These are phyloP conservation scores for Hoplostethus mediterraneus DNA, from an alignment of 2,797 vertebrate species.

Conservation along the genomic window DNA sequence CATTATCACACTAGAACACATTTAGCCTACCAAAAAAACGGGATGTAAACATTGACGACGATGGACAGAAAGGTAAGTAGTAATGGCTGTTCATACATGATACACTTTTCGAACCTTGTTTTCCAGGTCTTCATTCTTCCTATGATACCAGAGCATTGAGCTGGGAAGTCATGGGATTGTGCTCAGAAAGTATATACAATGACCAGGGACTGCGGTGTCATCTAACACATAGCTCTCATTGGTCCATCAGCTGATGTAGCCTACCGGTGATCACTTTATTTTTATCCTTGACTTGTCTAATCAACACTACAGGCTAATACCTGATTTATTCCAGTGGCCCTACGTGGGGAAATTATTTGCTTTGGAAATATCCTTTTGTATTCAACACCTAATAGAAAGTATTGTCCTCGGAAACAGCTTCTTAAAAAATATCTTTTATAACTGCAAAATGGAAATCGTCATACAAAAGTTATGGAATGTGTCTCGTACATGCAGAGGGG, in stretches of 20 bases:
- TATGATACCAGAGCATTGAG: neutral
- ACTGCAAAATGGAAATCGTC: neutral
- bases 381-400: neutral
- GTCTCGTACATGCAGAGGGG: neutral
- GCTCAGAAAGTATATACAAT: conserved; percentile 4
- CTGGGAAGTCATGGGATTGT: conserved; percentile 19
- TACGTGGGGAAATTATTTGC: neutral
- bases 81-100: neutral
- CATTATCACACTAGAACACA: no score
- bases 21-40: no score
- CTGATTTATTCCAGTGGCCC: neutral
- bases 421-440: neutral
- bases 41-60: no score
- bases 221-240: conserved; percentile 26
- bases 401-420: neutral
- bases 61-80: no score
- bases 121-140: neutral
- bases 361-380: neutral
- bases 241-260: conserved; percentile 15
- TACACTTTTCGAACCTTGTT: neutral
- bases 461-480: neutral
- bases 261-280: neutral
- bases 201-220: conserved; percentile 10
- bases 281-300: conserved; percentile 2
- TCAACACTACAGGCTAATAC: neutral